Conservation (phyloP, 2,888 invertebrate genomes). For the Eristalinus sepulchralis region DNA sequence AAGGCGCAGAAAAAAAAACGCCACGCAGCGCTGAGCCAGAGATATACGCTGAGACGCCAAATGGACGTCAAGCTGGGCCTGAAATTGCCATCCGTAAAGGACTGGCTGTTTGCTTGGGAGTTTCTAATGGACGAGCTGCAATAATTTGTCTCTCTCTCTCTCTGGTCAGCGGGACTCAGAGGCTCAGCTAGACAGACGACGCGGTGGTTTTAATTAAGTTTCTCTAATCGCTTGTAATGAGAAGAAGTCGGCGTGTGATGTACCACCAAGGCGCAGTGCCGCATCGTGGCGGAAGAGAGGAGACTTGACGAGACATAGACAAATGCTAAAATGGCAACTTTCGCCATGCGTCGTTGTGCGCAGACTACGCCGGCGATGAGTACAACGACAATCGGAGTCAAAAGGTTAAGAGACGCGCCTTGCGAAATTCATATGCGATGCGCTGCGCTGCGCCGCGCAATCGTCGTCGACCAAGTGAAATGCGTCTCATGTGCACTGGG, state of each 20-base stretch:
- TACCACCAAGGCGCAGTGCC: background rate
- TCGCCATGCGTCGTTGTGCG: constrained; percentile 47
- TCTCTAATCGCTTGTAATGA: constrained; percentile 70
- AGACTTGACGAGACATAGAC: constrained; percentile 44
- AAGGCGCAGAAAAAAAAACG: constrained; percentile 12
- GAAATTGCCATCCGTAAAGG: constrained; percentile 65
- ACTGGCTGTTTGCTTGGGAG: constrained; percentile 40
- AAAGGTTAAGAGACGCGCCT: constrained; percentile 69
- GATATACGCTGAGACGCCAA: constrained; percentile 44
- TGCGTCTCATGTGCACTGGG: constrained; percentile 29
- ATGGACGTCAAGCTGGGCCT: constrained; percentile 65
- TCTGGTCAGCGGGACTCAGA: constrained; percentile 18
- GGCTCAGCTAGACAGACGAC: background rate
- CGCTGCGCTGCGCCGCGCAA: background rate
- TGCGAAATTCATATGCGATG: constrained; percentile 43
- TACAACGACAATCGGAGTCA: constrained; percentile 65
- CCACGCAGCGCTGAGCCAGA: background rate
- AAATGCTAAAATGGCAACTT: constrained; percentile 69
- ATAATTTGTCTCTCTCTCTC: constrained; percentile 54
- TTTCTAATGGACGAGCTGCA: constrained; percentile 63
- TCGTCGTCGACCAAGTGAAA: constrained; percentile 27
- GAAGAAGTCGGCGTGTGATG: constrained; percentile 56
- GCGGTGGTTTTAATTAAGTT: constrained; percentile 66
- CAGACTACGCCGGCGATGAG: background rate
- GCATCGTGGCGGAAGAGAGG: constrained; percentile 33